Conservation (phyloP, 2,113 vertebrate genomes). For the Amazona guildingii region DNA sequence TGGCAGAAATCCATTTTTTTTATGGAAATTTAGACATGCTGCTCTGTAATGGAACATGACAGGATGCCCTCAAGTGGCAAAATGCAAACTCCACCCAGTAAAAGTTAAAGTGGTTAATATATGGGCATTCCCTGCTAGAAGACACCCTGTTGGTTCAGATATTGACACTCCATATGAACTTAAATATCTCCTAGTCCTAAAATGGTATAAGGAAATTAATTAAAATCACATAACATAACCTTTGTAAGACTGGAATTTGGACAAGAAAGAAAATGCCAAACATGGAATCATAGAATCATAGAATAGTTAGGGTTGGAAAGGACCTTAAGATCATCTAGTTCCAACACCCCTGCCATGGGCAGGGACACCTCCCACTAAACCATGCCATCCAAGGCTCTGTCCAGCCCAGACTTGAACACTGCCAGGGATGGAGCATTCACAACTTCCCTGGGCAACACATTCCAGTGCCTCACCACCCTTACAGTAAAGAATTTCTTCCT, state of each 20-base stretch:
- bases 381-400: too few relatives aligned
- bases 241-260: background rate
- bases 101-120: background rate
- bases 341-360: too few relatives aligned
- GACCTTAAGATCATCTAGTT: too few relatives aligned
- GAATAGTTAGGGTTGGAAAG: too few relatives aligned
- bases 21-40: background rate
- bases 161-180: background rate
- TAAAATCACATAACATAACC: background rate
- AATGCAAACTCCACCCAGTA: conserved; percentile 66
- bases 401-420: too few relatives aligned
- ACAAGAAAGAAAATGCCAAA: background rate
- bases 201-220: background rate
- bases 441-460: too few relatives aligned
- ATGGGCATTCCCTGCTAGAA: background rate
- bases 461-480: too few relatives aligned
- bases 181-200: background rate
- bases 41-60: conserved; percentile 55
- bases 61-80: conserved; percentile 83
- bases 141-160: background rate
- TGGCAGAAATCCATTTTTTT: conserved; percentile 7
- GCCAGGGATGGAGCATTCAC: too few relatives aligned
- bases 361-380: too few relatives aligned
- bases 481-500: too few relatives aligned
- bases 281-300: too few relatives aligned